Base-by-base conservation (phyloP, 2,888 invertebrate genomes). In the Melanchra persicariae region DNA sequence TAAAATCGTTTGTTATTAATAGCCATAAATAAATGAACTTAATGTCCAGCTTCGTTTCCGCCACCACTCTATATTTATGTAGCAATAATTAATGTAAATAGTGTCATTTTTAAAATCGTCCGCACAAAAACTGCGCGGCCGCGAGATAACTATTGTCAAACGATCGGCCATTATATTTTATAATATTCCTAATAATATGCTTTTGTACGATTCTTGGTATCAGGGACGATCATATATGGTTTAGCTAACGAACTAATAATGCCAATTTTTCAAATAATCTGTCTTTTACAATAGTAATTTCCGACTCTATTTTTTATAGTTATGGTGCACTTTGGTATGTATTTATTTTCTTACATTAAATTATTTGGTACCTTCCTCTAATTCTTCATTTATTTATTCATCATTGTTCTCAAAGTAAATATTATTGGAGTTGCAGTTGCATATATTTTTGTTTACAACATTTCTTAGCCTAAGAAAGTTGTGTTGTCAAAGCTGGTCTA, bases 61-160 rank as follows among this genome's bases (percentile, higher is more conserved):
- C 60, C 64, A 40, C 24, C 2, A 45, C 30, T 57, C 34, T 64
- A 52, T 58, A 61, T 62, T 74, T 68, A 65, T 37, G 24, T 52
- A n/a, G 26, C 43, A 30, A 57, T 60, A 51, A 77, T 68, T 55
- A 57, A 69, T 64, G 30, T 71, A 61, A 59, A 72, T n/a, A 62
- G 19, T 61, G 70, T 69, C 2, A 68, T 78, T 77, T 81, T 24
- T 12, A 52, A 68, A 81, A 62, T 68, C 10, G 59, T 49, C 43
- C 1, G 40, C 40, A 60, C 24, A 65, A 68, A 75, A 71, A 40
- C 26, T 24, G 24, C 43, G 43, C 26, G 52, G 47, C 17, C 52
- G 54, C n/a, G 40, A 65, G 79, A 72, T 76, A 59, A 76, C 79
- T 55, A 79, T 79, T 76, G 76, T 79, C 47, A 52, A 72, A 43